Evolutionary conservation across 1,140 invertebrate species (phyloP), one percentile per base, ranked within the genome.

Genomic region (Drosophila arawakana): DNA sequence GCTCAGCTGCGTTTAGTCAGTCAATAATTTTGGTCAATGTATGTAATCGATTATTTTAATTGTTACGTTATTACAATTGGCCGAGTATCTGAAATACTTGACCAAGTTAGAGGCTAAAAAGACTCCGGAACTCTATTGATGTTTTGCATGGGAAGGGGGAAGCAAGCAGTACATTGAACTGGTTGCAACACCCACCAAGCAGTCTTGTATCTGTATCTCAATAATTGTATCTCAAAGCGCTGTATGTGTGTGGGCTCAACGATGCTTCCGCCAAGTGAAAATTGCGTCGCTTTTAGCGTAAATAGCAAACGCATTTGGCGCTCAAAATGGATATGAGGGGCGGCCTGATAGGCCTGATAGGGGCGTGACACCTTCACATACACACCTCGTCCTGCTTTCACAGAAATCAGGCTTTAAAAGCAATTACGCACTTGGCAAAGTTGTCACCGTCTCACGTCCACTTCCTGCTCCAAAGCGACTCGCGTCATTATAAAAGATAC

Each of bases 241-340:
- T 55, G 21, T 63, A 41, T 71, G 49, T 67, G 63, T 69, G 63
- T 69, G 34, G 46, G 55, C 59, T 54, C 46, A n/a, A 83, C 46
- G 50, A 73, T 63, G 80, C 70, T 84, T 84, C 78, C 78, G 81
- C 74, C 62, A 81, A 78, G 66, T 57, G 54, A 57, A 30, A 57
- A 59, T 73, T 73, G 54, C 55, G 46, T 47, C 25, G 77, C 81
- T 85, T 77, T 84, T 74, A 77, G 65, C 73, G 73, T 57, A 80
- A 85, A 83, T 83, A 63, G 77, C 78, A 43, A 65, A 47, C 43
- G 54, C 67, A 65, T 68, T 80, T 37, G 50, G 8, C 8, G 15
- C n/a, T 47, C 13, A 5, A 7, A 13, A 34, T 15, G 50, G 30
- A 52, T 11, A 6, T 7, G n/a, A 30, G 50, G 1, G 30, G n/a